Conservation (phyloP, 2,797 vertebrate genomes). For the Ceyx erithaca region DNA sequence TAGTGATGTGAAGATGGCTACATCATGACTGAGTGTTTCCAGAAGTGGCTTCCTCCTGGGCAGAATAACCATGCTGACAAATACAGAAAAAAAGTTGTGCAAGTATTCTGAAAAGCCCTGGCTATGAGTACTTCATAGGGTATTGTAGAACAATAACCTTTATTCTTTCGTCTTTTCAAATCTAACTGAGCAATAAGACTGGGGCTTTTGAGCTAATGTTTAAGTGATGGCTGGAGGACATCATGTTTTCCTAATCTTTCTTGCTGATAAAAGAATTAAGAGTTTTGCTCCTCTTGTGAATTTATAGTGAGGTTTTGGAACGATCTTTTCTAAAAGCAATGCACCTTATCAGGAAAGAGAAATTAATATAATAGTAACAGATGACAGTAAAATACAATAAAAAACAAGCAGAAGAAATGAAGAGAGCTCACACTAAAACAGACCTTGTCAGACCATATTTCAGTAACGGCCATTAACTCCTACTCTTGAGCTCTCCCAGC, state of each 20-base stretch:
- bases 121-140: background rate
- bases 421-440: background rate
- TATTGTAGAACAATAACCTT: background rate
- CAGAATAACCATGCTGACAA: background rate
- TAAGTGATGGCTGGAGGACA: constrained; percentile 3
- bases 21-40: background rate
- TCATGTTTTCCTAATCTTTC: background rate
- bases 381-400: background rate
- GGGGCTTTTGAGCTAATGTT: background rate
- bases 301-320: background rate
- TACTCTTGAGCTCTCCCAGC: background rate
- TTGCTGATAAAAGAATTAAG: background rate
- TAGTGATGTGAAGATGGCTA: background rate
- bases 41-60: background rate
- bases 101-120: background rate
- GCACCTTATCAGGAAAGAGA: background rate
- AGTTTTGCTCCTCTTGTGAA: background rate
- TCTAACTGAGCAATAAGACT: background rate
- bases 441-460: background rate
- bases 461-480: background rate
- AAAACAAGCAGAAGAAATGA: background rate
- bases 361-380: background rate
- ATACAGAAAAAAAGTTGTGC: background rate
- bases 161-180: background rate
- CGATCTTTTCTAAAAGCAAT: background rate